These are phyloP conservation scores for Microctonus hyperodae DNA, from an alignment of 2,888 invertebrate genomes.

Conservation along the genomic window DNA sequence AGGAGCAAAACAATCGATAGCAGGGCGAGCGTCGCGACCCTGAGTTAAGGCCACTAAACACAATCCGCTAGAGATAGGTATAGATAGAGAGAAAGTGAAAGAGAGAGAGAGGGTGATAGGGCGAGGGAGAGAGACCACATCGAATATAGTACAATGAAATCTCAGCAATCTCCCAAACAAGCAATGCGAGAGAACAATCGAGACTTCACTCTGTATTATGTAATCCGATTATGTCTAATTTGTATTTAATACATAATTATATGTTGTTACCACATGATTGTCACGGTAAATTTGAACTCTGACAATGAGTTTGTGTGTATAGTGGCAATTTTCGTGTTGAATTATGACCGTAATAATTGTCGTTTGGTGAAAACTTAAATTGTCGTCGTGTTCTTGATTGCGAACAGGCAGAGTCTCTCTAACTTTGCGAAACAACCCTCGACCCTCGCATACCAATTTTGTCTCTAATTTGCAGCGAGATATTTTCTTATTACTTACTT, in stretches of 20 bases:
- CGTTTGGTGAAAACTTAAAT: constrained; percentile 7
- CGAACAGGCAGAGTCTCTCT: neutral
- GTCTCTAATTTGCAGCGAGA: constrained; percentile 13
- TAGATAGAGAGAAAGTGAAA: neutral
- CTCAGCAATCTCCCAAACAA: neutral
- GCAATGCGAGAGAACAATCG: no score
- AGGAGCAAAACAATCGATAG: constrained; percentile 32
- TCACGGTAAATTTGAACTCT: neutral
- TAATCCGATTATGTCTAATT: neutral
- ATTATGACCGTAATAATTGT: neutral
- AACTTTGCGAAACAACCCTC: neutral
- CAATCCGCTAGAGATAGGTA: constrained; percentile 4
- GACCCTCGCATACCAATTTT: constrained; percentile 15
- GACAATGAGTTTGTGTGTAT: neutral
- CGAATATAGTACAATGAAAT: neutral
- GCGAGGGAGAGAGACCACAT: neutral
- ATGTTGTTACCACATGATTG: neutral
- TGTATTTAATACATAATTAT: neutral
- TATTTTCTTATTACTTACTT: constrained; percentile 15
- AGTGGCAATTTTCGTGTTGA: neutral
- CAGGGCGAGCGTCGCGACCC: constrained; percentile 13
- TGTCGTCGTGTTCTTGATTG: constrained; percentile 20
- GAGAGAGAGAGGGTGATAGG: no score
- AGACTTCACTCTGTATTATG: no score
- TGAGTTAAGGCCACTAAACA: constrained; percentile 29